Evolutionary conservation across 2,797 vertebrate genomes (phyloP).

Genomic region (Prunella strophiata): DNA sequence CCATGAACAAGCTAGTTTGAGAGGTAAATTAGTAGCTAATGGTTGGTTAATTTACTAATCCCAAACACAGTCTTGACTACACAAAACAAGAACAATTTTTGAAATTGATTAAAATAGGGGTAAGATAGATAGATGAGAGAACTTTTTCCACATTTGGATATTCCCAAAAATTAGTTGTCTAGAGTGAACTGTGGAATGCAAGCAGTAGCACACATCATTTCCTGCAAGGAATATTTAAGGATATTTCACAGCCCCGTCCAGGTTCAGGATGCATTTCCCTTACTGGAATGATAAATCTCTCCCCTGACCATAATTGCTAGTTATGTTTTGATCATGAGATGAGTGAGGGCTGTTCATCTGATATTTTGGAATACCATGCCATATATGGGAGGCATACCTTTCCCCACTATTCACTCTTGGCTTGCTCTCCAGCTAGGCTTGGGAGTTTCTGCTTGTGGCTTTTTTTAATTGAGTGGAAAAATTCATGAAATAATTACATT

Average conservation of each 20-base stretch:
- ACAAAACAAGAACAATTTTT: not conserved
- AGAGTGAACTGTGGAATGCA: not conserved
- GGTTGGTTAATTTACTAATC: not conserved
- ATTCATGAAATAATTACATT: conserved; percentile 29
- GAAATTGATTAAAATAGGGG: not conserved
- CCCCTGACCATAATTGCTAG: conserved; percentile 11
- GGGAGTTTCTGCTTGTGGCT: conserved; percentile 17
- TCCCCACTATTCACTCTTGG: conserved; percentile 40
- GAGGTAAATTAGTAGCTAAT: not conserved
- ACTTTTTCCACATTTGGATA: not conserved
- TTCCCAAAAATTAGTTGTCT: not conserved
- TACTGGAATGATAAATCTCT: not conserved
- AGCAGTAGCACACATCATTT: not conserved
- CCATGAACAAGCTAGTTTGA: not conserved
- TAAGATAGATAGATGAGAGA: not conserved
- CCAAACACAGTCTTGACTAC: not conserved
- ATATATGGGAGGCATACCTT: conserved; percentile 27
- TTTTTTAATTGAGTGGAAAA: conserved; percentile 23
- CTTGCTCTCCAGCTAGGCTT: not conserved
- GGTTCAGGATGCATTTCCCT: not conserved
- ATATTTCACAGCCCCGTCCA: not conserved
- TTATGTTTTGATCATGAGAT: conserved; percentile 13
- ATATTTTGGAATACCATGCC: conserved; percentile 30
- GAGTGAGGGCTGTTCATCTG: conserved; percentile 12
- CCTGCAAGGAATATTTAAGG: not conserved